Base-by-base conservation (phyloP, 2,888 invertebrate species). In the Drosophila testacea region DNA sequence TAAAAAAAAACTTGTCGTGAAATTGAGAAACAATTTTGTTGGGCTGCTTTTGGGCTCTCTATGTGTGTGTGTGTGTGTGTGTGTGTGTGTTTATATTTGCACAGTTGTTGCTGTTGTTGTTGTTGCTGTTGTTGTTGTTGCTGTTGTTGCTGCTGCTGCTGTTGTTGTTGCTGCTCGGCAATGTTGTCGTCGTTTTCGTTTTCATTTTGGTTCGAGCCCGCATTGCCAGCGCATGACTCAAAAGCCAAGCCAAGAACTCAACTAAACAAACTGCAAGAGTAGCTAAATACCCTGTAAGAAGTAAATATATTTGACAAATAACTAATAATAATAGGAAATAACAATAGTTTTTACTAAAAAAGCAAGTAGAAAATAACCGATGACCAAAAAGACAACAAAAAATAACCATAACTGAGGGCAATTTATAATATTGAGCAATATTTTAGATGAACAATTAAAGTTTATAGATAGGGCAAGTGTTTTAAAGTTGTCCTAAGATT, bases 111-210 rank as follows among this genome's bases (percentile, higher is more conserved):
- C 30, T 60, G 62, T 39, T 50, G 61, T 36, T 63, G 63, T 32
- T 50, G 57, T 30, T 63, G 63, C 32, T 59, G n/a, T n/a, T n/a
- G n/a, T n/a, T n/a, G n/a, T n/a, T n/a, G n/a, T n/a, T n/a, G n/a
- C n/a, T n/a, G n/a, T n/a, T n/a, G 69, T 42, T 67, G 46, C 28
- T 61, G 63, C 41, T 50, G 61, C 28, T 64, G 62, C 27, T 63
- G 70, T 38, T 51, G 57, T 47, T 63, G 68, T 57, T 73, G 77
- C 64, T 73, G 64, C 16, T 1, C 16, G 62, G 65, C 63, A 70
- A 78, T 86, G 83, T 83, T 68, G 74, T 81, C 79, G 83, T 83
- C 76, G 73, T 72, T 78, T 77, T 74, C 81, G 78, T 78, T 76
- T 70, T 71, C 66, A 81, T 77, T 77, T 73, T 77, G 73, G 73